Percentiles rank a stretch among this genome's conserved stretches.
phyloP scores from a whole-genome alignment of 2,113 vertebrate species.

The Megalops atlanticus region DNA sequence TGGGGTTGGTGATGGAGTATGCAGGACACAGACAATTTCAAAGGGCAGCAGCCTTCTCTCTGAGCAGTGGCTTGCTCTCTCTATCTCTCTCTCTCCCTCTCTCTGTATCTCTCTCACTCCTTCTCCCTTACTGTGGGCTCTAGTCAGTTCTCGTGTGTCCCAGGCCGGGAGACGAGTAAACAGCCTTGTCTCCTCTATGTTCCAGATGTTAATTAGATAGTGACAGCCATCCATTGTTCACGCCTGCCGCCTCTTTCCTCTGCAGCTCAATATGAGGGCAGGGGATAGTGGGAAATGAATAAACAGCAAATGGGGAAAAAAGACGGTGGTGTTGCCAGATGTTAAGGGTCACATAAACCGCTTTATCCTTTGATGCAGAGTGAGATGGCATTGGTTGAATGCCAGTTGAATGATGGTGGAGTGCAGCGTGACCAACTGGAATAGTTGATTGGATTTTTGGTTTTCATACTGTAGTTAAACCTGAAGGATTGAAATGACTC shows the following conservation, averaged over 20 bases:
- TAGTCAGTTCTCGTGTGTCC: conserved; percentile 23
- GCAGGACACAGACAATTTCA: conserved; percentile 7
- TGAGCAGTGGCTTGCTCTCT: not conserved
- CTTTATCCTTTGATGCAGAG: not conserved
- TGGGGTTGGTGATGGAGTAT: conserved; percentile 9
- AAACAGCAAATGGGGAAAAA: not conserved
- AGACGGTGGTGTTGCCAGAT: not conserved
- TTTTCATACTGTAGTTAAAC: too few species aligned
- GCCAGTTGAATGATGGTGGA: too few species aligned
- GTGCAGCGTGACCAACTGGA: too few species aligned
- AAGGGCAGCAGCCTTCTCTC: conserved; percentile 8
- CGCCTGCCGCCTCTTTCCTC: conserved; percentile 31
- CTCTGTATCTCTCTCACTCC: not conserved
- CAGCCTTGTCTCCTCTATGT: conserved; percentile 50
- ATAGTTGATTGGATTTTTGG: too few species aligned
- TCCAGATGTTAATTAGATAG: conserved; percentile 61
- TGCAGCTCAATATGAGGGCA: conserved; percentile 23
- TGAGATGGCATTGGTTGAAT: too few species aligned
- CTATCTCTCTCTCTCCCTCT: conserved; percentile 12
- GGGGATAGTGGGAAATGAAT: not conserved
- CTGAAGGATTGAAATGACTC: too few species aligned
- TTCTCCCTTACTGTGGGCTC: conserved; percentile 37
- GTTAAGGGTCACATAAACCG: not conserved
- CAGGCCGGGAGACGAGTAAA: conserved; percentile 42
- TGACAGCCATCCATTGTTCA: conserved; percentile 37